A percentile compares a stretch with the other conserved stretches of the same genome.
Evolutionary conservation across 2,797 vertebrate genomes (phyloP).

Genomic region (Poeciliopsis paucimaculata): DNA sequence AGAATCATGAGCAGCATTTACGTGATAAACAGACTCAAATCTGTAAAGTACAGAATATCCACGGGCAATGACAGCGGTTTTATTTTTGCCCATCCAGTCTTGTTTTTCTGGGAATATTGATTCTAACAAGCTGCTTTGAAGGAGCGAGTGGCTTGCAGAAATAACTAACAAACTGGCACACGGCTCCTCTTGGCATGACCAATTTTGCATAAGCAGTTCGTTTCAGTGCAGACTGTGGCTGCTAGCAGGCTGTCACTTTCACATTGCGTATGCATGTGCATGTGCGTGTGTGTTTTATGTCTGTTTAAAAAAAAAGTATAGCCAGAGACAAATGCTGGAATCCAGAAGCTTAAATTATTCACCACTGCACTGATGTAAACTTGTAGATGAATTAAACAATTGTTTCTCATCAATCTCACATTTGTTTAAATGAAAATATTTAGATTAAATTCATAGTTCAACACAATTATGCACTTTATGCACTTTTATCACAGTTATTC

Average conservation of each 20-base stretch:
- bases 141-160: background rate
- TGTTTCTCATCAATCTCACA: background rate
- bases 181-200: background rate
- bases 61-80: background rate
- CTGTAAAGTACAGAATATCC: background rate
- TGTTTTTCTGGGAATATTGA: background rate
- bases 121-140: background rate
- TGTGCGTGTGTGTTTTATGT: background rate
- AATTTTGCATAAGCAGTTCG: conserved; percentile 5
- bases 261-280: background rate
- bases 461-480: background rate
- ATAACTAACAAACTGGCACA: conserved; percentile 7
- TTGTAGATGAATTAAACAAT: background rate
- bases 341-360: background rate
- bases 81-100: background rate
- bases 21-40: background rate
- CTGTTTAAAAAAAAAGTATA: background rate
- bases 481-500: background rate
- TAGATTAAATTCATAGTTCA: background rate
- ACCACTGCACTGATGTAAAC: background rate
- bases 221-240: conserved; percentile 4
- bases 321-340: conserved; percentile 2
- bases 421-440: background rate
- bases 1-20: background rate
- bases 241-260: conserved; percentile 8